Evolutionary conservation across 2,113 vertebrate species (phyloP), one percentile per base, ranked within the genome.

Genomic region (Plectropomus leopardus): DNA sequence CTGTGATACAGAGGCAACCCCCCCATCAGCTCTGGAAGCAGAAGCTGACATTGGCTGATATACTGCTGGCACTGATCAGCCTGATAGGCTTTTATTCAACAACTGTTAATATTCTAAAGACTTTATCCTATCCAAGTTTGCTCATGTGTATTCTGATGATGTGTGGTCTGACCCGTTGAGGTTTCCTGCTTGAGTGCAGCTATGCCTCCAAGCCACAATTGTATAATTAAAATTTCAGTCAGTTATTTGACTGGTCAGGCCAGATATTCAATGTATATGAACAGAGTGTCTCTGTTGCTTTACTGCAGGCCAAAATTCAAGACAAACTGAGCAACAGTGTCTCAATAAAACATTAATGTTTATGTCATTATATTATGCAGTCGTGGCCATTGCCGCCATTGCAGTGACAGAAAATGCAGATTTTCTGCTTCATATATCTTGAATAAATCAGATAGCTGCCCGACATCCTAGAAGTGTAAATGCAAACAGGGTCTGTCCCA

Each of bases 31-130:
- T 86, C 36, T 44, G 54, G 28, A 51, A 36, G 54, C 58, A 15
- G 57, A 1, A 48, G 67, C 47, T 54, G 44, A 78, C 69, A 72
- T 60, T 67, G 74, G 55, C 61, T 77, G 74, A 84, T 78, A 82
- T 60, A 82, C 63, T 73, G 30, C 78, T 58, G 65, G 34, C 7
- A 19, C 40, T n/a, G 57, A 83, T 70, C 64, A 61, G 34, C 23
- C 77, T 64, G 55, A 72, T 40, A 34, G 57, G 32, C 51, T 40
- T 72, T 69, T 63, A 67, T 77, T 65, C 48, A 32, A 44, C 34
- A 57, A 65, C 66, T 57, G 57, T 70, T 48, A 15, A 55, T 61
- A 55, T 59, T 44, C 3, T 19, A 19, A 3, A 66, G 44, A 44
- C 21, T 15, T 44, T 45, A 19, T 36, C 54, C 66, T 14, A 1